A percentile compares a stretch with the other conserved stretches of the same genome.
These are phyloP conservation scores for Diuraphis noxia DNA, from an alignment of 1,140 invertebrate species.

Conservation along the genomic window DNA sequence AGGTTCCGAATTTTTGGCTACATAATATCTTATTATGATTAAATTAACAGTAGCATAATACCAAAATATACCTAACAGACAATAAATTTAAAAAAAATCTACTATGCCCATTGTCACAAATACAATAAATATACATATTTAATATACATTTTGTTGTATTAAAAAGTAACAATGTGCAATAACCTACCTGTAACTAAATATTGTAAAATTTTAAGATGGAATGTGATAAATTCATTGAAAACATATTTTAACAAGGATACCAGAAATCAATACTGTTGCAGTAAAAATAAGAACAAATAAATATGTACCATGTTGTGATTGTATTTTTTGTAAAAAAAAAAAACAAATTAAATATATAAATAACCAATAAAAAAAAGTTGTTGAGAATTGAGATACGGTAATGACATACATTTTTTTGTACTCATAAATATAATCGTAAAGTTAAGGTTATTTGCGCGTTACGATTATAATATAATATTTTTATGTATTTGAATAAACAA, in stretches of 20 bases:
- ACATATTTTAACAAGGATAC: not conserved
- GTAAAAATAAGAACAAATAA: not conserved
- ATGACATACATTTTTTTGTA: constrained; percentile 31
- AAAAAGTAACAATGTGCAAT: not conserved
- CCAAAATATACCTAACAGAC: not conserved
- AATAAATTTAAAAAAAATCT: not conserved
- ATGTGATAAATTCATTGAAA: not conserved
- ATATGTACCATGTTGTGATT: not conserved
- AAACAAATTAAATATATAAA: constrained; percentile 2
- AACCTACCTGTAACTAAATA: not conserved
- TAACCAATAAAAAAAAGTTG: not conserved
- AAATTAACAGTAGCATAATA: not conserved
- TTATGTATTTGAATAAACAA: constrained; percentile 33
- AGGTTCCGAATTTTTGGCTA: not conserved
- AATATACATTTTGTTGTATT: not conserved
- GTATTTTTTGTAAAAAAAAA: not conserved
- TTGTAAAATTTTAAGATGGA: not conserved
- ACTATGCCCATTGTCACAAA: not conserved
- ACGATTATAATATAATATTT: not conserved
- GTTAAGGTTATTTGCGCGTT: constrained; percentile 23
- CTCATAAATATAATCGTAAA: not conserved
- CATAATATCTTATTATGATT: not conserved
- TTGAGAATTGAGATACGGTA: constrained; percentile 43
- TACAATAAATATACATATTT: not conserved
- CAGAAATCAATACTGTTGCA: not conserved